Percentiles rank a stretch among this genome's conserved stretches.
Evolutionary conservation across 2,888 invertebrate genomes (phyloP).

Genomic region (Acanthosepion lycidas): DNA sequence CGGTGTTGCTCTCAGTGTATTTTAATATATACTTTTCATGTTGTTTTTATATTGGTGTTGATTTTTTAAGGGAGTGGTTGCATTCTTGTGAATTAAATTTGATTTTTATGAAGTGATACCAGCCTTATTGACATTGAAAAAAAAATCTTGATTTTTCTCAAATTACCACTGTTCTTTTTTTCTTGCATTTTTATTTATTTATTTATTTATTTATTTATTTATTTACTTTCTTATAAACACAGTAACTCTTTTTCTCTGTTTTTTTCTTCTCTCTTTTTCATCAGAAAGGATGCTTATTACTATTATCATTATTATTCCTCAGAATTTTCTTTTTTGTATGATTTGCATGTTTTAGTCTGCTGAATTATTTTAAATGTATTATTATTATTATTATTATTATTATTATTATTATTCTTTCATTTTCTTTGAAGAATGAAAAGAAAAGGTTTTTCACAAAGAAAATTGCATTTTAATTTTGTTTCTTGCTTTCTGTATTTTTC

Average conservation of each 20-base stretch:
- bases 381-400: too few species aligned
- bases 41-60: background rate
- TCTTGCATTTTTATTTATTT: background rate
- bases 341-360: background rate
- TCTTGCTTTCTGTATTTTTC: background rate
- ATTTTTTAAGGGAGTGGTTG: background rate
- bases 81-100: background rate
- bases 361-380: background rate
- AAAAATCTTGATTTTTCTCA: background rate
- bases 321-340: background rate
- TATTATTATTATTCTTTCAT: background rate
- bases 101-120: background rate
- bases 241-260: background rate
- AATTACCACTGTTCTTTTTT: background rate
- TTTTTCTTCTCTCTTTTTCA: background rate
- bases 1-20: background rate
- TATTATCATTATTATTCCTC: background rate
- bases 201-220: background rate
- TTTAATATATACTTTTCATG: background rate
- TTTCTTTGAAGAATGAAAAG: too few species aligned
- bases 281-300: background rate
- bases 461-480: background rate
- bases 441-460: background rate
- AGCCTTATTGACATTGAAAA: background rate
- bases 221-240: background rate